Percentiles rank a stretch among this genome's conserved stretches.
Conservation (phyloP, 2,888 invertebrate species). For the Balanococcus diminutus region DNA sequence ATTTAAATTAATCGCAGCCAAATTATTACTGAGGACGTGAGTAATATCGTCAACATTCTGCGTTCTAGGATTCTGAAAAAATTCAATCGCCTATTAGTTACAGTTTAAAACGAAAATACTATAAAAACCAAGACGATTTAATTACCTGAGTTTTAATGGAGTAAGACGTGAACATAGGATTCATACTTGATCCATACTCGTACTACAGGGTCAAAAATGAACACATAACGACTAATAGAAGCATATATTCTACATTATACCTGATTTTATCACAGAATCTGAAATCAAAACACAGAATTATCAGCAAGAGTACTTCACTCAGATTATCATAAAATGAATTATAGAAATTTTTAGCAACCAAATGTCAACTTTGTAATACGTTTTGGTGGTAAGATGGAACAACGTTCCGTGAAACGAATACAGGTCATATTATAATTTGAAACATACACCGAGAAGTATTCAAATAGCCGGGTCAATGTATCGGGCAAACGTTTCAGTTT, state of each 20-base stretch:
- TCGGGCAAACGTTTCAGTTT: not conserved
- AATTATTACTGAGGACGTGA: constrained; percentile 42
- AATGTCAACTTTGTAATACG: not conserved
- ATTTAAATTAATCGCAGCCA: constrained; percentile 52
- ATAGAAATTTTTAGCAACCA: not conserved
- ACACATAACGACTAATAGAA: constrained; percentile 4
- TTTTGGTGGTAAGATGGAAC: not conserved
- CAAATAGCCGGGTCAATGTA: not conserved
- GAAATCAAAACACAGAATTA: not conserved
- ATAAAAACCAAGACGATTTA: not conserved
- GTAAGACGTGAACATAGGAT: constrained; percentile 45
- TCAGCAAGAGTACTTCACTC: not conserved
- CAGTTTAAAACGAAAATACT: not conserved
- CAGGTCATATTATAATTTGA: not conserved
- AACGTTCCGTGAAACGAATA: not conserved
- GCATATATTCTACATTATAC: constrained; percentile 12
- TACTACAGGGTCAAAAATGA: not conserved
- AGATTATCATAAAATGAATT: not conserved
- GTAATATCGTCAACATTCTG: constrained; percentile 48
- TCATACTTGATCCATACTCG: constrained; percentile 48
- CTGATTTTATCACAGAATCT: constrained; percentile 25
- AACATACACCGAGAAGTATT: not conserved
- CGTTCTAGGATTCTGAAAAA: constrained; percentile 24
- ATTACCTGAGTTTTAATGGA: constrained; percentile 8
- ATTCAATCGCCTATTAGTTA: not conserved